Evolutionary conservation across 2,888 invertebrate genomes (phyloP), one percentile per base, ranked within the genome.

Genomic region (Graphium colonna): DNA sequence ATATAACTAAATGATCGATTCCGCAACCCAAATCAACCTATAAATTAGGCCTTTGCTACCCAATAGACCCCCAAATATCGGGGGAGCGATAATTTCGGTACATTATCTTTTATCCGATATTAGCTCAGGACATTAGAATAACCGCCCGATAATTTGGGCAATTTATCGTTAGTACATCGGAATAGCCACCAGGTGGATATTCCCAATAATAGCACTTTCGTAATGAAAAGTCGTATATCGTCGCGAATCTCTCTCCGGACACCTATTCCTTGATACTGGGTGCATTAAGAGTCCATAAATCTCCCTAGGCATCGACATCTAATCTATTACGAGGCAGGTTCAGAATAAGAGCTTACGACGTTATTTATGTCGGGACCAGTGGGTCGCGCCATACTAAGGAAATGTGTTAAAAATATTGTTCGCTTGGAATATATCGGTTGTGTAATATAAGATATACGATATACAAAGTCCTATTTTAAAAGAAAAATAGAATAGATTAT

Each of bases 251-350:
- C 46, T 47, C 47, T 42, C 51, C 36, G 52, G 49, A 49, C 54
- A 52, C 44, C 59, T 52, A 60, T 57, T 59, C 58, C 55, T 57
- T 60, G 56, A 62, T 62, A 58, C 59, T 60, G 60, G 64, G 65
- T 68, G 65, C 67, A 69, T 72, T 68, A 67, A 62, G 54, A 56
- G 56, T 57, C 67, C 63, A 75, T 79, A 79, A 79, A 80, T 80
- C 76, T 77, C 57, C 61, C 64, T 67, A 69, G 71, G 67, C 64
- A 65, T 67, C 61, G 68, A 68, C 69, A 62, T 62, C 65, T 77
- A 77, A 77, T 78, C 71, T 76, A 73, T 72, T 66, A 65, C 69
- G 66, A 55, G 60, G 60, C 57, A 63, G 67, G 64, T 54, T 49
- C 46, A 57, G 49, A 57, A 67, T 67, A 70, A 67, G 63, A 63